Percentiles rank a stretch among this genome's conserved stretches.
phyloP scores from a whole-genome alignment of 2,888 invertebrate species.

The Selenia dentaria region DNA sequence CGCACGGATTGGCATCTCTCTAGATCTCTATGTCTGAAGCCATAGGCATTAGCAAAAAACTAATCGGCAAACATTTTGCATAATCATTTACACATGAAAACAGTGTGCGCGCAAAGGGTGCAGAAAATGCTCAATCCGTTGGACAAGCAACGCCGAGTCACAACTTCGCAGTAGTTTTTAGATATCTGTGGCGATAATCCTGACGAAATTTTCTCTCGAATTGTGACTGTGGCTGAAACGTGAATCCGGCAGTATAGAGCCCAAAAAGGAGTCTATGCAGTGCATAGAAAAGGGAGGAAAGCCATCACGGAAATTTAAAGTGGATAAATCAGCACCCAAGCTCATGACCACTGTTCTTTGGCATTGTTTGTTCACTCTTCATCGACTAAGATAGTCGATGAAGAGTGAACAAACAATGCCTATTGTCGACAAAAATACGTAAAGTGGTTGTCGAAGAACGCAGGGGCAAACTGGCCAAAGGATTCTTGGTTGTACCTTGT shows the following conservation, averaged over 20 bases:
- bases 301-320: not conserved
- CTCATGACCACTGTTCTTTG: not conserved
- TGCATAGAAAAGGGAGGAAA: not conserved
- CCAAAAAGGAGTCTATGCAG: conserved; percentile 11
- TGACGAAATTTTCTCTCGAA: conserved; percentile 16
- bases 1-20: too few species aligned
- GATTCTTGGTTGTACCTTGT: too few species aligned
- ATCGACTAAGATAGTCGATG: too few species aligned
- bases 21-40: too few species aligned
- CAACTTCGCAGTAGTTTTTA: conserved; percentile 23
- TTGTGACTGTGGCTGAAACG: conserved; percentile 34
- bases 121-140: conserved; percentile 39
- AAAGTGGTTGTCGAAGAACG: too few species aligned
- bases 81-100: conserved; percentile 1
- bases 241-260: conserved; percentile 35
- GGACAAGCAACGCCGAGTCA: conserved; percentile 33
- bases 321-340: not conserved
- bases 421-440: too few species aligned
- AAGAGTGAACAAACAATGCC: too few species aligned
- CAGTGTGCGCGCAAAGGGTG: not conserved
- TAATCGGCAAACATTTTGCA: not conserved
- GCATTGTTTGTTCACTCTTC: not conserved
- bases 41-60: conserved; percentile 1
- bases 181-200: conserved; percentile 20
- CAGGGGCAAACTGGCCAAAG: too few species aligned